Conservation (phyloP, 2,113 vertebrate genomes). For the Leptobrachium ailaonicum region DNA sequence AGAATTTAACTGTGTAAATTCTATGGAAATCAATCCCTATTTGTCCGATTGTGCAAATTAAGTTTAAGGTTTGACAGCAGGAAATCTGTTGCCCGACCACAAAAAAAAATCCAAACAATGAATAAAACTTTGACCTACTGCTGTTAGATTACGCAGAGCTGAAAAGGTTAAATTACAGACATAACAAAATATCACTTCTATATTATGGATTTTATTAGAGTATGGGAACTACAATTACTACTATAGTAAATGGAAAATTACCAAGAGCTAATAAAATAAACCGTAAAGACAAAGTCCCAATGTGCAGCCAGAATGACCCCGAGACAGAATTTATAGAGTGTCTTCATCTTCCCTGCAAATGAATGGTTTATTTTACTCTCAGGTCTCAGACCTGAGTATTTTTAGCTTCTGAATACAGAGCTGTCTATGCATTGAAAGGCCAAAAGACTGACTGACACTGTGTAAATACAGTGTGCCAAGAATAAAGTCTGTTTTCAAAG, state of each 20-base stretch:
- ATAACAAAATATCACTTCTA: conserved; percentile 18
- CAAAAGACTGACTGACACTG: conserved; percentile 12
- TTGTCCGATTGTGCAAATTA: too few relatives aligned
- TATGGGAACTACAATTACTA: conserved; percentile 37
- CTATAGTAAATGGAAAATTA: conserved; percentile 39
- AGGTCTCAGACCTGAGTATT: conserved; percentile 21
- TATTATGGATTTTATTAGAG: conserved; percentile 10
- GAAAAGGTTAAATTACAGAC: background rate
- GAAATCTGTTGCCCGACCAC: too few relatives aligned
- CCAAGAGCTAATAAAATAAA: conserved; percentile 25
- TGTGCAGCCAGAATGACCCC: conserved; percentile 32
- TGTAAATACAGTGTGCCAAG: conserved; percentile 22
- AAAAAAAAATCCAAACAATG: too few relatives aligned
- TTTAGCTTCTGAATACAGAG: conserved; percentile 45
- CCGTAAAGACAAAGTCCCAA: conserved; percentile 19
- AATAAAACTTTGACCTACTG: too few relatives aligned
- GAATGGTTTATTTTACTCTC: conserved; percentile 43
- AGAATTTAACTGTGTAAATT: too few relatives aligned
- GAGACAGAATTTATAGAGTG: conserved; percentile 30
- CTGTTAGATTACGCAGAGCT: too few relatives aligned
- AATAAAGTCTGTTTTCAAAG: conserved; percentile 21
- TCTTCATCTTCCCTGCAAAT: conserved; percentile 40
- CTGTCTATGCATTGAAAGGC: background rate
- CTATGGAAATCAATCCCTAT: too few relatives aligned
- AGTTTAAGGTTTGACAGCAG: too few relatives aligned